Base-by-base conservation (phyloP, 2,888 invertebrate genomes). In the Drosophila pegasa region DNA sequence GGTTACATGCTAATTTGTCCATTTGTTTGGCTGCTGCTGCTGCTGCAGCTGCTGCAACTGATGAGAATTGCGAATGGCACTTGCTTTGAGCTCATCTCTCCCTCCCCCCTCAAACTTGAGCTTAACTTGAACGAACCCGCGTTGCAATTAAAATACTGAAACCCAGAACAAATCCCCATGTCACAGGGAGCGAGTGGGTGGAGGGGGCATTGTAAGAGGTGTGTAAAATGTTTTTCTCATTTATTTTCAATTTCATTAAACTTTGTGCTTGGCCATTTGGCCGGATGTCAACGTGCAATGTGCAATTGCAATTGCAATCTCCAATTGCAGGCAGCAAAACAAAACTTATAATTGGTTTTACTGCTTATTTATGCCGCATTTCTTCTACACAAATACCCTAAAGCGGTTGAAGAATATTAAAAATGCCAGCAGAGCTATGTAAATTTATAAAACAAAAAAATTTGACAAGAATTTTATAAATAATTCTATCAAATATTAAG, bases 261-360 rank as follows among this genome's bases (percentile, higher is more conserved):
- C 88, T 88, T 83, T 83, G 50, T 71, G 68, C 71, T 61, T 56
- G 71, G 71, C 78, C 70, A 71, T 86, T 83, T 45, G 76, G 64
- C 87, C 54, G 66, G 78, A 87, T 88, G 84, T 87, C 88, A 85
- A 69, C 78, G 64, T 67, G 75, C 79, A 72, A 72, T 69, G 78
- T 78, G 78, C 81, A 80, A 71, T 68, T 78, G 78, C 81, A 80
- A 71, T 68, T 77, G 78, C 81, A 80, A 69, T 68, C 71, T 78
- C 71, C 82, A 84, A 78, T 87, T 78, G 82, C 81, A 63, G 73
- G 65, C 77, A 59, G 66, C 74, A 74, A 68, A 77, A 79, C 71
- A 88, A 85, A 84, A 89, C 88, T 85, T 89, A 89, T 85, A 89
- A 85, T 85, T 85, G 89, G 76, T 88, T 85, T 83, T 74, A 71